Evolutionary conservation across 2,797 vertebrate genomes (phyloP), one percentile per base, ranked within the genome.

Genomic region (Emydoidea blandingii): DNA sequence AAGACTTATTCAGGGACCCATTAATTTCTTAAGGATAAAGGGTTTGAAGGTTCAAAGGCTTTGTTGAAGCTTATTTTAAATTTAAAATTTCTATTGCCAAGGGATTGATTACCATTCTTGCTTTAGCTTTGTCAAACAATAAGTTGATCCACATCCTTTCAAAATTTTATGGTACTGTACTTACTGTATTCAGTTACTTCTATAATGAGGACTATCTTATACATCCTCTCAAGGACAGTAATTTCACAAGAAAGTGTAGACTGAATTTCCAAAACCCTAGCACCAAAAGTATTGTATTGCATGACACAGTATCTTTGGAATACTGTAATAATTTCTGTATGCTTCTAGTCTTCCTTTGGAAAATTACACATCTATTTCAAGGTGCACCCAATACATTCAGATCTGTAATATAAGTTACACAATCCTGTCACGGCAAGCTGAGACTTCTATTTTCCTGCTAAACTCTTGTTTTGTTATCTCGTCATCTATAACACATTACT

Each of bases 21-120:
- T 98, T 98, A 98, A 98, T 98, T 98, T 98, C 98, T 98, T 98
- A 98, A 98, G 97, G 97, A 98, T 97, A 97, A 97, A 98, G 96
- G 97, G 97, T 98, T 98, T 98, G 98, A 98, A 98, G 96, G 97
- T 98, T 98, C 98, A 98, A 98, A 98, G 98, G 97, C 98, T 98
- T 98, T 98, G 98, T 98, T 97, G 97, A 97, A 98, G 98, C 98
- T 98, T 98, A 98, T 98, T 98, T 98, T 98, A 98, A 98, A 98
- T 98, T 98, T 98, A 97, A 98, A 98, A 98, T 98, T 98, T 97
- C 96, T 96, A 96, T 95, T 97, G 96, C 96, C 98, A 97, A 97
- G 98, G 98, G 98, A 98, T 98, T 98, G 98, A 98, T 98, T 98
- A 97, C 94, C 93, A 97, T 98, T 98, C 97, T 97, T 98, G 96